Evolutionary conservation across 2,888 invertebrate species (phyloP).

Genomic region (Sphaerophoria taeniata): DNA sequence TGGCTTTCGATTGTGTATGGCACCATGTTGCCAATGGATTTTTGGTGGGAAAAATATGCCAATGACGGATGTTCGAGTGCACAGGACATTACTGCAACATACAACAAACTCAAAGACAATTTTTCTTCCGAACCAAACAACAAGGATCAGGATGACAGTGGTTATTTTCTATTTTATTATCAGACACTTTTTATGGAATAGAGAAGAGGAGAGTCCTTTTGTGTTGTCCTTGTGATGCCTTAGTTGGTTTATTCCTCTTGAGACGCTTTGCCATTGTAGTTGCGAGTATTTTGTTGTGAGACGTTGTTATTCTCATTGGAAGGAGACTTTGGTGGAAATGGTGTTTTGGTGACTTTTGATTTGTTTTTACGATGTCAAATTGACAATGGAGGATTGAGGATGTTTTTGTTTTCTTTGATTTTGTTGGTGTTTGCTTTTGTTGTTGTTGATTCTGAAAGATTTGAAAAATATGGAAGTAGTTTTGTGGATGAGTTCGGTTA

Average conservation of each 20-base stretch:
- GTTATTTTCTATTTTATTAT: slow-evolving; percentile 53
- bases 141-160: slow-evolving; percentile 44
- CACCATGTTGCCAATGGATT: slow-evolving; percentile 47
- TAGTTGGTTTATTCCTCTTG: not conserved
- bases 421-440: not conserved
- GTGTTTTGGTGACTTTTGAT: slow-evolving; percentile 44
- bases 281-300: not conserved
- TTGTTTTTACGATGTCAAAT: slow-evolving; percentile 3
- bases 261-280: not conserved
- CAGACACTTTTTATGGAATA: slow-evolving; percentile 4
- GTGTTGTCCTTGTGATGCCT: not conserved
- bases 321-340: not conserved
- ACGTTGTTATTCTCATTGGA: too few relatives aligned
- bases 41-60: slow-evolving; percentile 56
- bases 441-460: not conserved
- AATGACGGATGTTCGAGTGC: slow-evolving; percentile 62
- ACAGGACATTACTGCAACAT: slow-evolving; percentile 10
- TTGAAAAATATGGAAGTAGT: not conserved
- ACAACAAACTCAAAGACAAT: slow-evolving; percentile 31
- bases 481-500: not conserved
- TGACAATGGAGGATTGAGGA: slow-evolving; percentile 9
- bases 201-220: slow-evolving; percentile 2
- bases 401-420: slow-evolving; percentile 1
- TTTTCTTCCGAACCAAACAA: slow-evolving; percentile 50
- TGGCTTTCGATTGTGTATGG: slow-evolving; percentile 18